Evolutionary conservation across 2,797 vertebrate genomes (phyloP).

Genomic region (Euthynnus affinis): DNA sequence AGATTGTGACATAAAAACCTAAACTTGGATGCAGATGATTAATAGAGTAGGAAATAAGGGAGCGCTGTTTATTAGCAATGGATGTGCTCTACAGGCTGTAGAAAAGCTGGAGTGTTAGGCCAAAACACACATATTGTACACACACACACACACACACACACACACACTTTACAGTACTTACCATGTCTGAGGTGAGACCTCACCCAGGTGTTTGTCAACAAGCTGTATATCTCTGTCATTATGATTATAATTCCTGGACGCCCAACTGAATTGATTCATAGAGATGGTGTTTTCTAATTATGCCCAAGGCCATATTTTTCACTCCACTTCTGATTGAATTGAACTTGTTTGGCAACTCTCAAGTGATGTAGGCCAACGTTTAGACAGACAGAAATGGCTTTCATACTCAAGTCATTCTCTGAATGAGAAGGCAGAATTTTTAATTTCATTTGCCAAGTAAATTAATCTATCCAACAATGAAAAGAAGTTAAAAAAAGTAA

Average conservation of each 20-base stretch:
- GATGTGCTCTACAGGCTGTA: constrained; percentile 44
- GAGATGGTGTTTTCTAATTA: constrained; percentile 68
- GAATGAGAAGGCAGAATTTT: constrained; percentile 3
- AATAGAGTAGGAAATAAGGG: constrained; percentile 71
- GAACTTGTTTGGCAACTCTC: constrained; percentile 57
- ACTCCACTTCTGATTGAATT: constrained; percentile 57
- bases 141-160: constrained; percentile 30
- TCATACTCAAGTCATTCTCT: constrained; percentile 1
- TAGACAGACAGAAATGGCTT: constrained; percentile 37
- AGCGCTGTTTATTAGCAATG: constrained; percentile 68
- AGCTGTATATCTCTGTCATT: constrained; percentile 62
- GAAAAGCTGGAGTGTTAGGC: constrained; percentile 34
- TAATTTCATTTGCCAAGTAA: not conserved
- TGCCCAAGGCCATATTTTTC: constrained; percentile 56
- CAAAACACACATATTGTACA: constrained; percentile 32
- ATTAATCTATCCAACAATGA: constrained; percentile 2
- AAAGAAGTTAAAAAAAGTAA: not conserved
- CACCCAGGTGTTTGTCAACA: constrained; percentile 63
- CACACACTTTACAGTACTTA: constrained; percentile 19
- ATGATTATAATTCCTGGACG: constrained; percentile 55
- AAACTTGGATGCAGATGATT: constrained; percentile 75
- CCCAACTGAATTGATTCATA: constrained; percentile 62
- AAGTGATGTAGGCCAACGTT: constrained; percentile 42
- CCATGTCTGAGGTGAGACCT: constrained; percentile 40
- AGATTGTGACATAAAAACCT: constrained; percentile 73